Conservation (phyloP, 2,797 vertebrate genomes). For the Stomatorhinus walkeri region DNA sequence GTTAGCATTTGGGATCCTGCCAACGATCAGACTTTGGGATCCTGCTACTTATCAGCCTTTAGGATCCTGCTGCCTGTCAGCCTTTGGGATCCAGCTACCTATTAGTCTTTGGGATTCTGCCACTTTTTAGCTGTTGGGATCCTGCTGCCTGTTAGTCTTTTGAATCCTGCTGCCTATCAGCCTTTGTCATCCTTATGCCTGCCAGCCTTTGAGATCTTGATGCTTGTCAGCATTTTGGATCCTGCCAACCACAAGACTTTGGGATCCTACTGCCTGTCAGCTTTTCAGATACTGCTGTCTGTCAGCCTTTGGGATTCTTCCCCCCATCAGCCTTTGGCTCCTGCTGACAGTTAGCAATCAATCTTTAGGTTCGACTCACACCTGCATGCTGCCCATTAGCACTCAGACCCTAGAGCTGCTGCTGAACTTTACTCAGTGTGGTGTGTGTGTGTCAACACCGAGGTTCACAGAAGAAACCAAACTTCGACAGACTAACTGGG, state of each 20-base stretch:
- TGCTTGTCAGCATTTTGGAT: neutral
- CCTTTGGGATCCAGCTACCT: neutral
- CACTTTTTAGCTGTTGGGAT: neutral
- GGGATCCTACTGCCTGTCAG: neutral
- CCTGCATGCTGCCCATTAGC: neutral
- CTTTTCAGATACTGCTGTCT: neutral
- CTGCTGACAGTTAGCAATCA: neutral
- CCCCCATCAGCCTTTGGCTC: neutral
- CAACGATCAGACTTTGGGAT: neutral
- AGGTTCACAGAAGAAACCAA: neutral
- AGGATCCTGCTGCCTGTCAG: neutral
- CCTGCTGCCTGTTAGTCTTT: neutral
- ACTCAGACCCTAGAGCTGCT: neutral
- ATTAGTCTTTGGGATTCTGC: neutral
- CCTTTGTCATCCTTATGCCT: neutral
- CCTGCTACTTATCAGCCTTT: neutral
- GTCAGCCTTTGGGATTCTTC: neutral
- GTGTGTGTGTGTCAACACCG: neutral
- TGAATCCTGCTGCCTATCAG: neutral
- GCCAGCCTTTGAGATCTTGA: neutral
- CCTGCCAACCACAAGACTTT: neutral
- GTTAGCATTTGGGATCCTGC: neutral
- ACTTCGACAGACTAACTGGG: constrained; percentile 9
- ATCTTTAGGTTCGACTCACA: neutral
- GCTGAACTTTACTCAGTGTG: neutral